Evolutionary conservation across 2,797 vertebrate genomes (phyloP), one percentile per base, ranked within the genome.

Genomic region (Tokudaia muenninki): DNA sequence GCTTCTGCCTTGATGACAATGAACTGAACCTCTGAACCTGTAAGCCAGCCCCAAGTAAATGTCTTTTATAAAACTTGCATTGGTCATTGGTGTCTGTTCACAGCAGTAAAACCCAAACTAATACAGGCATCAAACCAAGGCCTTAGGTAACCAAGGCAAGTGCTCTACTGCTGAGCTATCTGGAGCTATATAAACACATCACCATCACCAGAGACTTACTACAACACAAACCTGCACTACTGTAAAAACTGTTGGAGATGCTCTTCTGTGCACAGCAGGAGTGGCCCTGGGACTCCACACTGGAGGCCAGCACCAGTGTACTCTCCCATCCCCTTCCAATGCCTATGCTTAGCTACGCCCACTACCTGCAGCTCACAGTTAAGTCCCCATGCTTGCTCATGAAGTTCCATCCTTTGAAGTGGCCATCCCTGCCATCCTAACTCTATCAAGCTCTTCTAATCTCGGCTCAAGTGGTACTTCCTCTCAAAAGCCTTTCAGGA

Each of bases 401-500:
- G 2, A 5, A 29, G 57, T n/a, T 6, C 44, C 44, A 59, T 55
- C 78, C 78, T 65, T 47, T 34, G 47, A 94, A 82, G 65, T 80
- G 55, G 50, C 29, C 34, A 70, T 80, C 14, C 26, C 67, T 80
- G 77, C 92, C 65, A 55, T 72, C 37, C 67, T 44, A 70, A 72
- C 52, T 90, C 82, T 57, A 75, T 34, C 72, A 83, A 67, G 24
- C 80, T 92, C 65, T 61, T 65, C n/a, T 86, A 88, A 84, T 86
- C 92, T 94, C 74, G 44, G 79, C 72, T 84, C 79, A 70, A 34
- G 16, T 21, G 70, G 55, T 41, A 47, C 74, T 79, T 90, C 63
- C 94, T 81, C 41, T 82, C 50, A 75, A 61, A 86, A 97, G 55
- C 63, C 82, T 94, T 44, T 86, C 59, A 31, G 86, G 89, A 90